Evolutionary conservation across 2,888 invertebrate species (phyloP), one percentile per base, ranked within the genome.

Genomic region (Synergus itoensis): DNA sequence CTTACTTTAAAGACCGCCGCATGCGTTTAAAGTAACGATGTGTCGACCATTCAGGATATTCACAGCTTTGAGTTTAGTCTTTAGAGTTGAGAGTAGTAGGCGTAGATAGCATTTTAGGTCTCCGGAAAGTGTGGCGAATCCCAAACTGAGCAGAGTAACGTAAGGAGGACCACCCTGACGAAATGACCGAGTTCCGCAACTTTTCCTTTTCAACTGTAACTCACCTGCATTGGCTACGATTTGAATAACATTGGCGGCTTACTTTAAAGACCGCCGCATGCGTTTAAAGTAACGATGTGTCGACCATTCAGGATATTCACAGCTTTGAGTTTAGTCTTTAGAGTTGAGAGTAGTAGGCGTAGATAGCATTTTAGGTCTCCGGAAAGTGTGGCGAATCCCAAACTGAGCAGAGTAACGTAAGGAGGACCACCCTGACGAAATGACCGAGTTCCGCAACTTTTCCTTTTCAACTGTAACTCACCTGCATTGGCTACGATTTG

Each of bases 361-460:
- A 69, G 69, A 28, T 45, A 28, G 16, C 45, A 8, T 3, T 21
- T 21, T 28, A 53, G 48, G 36, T 69, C 69, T 16, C 48, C 48
- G 69, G 48, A 36, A 69, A 69, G 69, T 69, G 69, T 69, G 48
- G 69, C 69, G 69, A 69, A 69, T 69, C 48, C 18, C 28, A 48
- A 69, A 69, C 48, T 45, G 67, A 67, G 36, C 64, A 67, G 45
- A 67, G 67, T 69, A 48, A 69, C 36, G 28, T 69, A 16, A 48
- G 69, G 16, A 48, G 28, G 69, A 69, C 69, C 69, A 69, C 69
- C 69, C 69, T 45, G 28, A 45, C 48, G 28, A 45, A 69, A 69
- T 69, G 69, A 69, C 69, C 69, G 69, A 69, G 69, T 69, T 53
- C 69, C 69, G 48, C 48, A 48, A 69, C 48, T 69, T 69, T 69